Base-by-base conservation (phyloP, 2,113 vertebrate species). In the Heterocephalus glaber region DNA sequence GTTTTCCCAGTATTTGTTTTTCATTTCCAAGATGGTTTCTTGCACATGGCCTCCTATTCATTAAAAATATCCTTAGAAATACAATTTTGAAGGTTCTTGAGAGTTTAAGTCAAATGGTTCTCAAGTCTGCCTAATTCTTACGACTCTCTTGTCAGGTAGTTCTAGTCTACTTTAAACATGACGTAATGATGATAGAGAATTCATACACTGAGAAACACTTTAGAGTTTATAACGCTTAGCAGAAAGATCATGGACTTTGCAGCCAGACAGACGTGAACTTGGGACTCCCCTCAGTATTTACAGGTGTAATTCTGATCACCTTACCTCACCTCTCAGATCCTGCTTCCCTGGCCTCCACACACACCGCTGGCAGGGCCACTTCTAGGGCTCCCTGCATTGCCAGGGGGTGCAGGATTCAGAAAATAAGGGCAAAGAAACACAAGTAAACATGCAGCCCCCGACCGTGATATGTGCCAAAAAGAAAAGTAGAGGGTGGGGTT, bases 401-500 rank as follows among this genome's bases (percentile, higher is more conserved):
- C 41, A 22, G 82, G 63, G 0, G 6, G 41, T 35, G 14, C 16
- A 84, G 52, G 52, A 84, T 14, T 96, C 61, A 86, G 44, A 86
- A 72, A 89, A 56, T 30, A 54, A 49, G 44, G 61, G n/a, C 28
- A 61, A 47, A 83, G 20, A 79, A 54, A 44, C 11, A 9, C 26
- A 54, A 30, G 65, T 14, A 41, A 74, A 10, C 26, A 19, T 44
- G 7, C 52, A 74, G 4, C 26, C 38, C 26, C 11, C 56, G 79
- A 26, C 3, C 49, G 14, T 72, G 58, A 22, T 6, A 35, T 20
- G 3, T 6, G 38, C 60, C n/a, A n/a, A 70, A 20, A 54, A 38
- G 58, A 82, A 41, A 44, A 41, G 5, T 1, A 5, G 6, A 26
- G 1, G 10, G 28, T 19, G 16, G 0, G 44, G 44, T 16, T 10